A percentile compares a stretch with the other conserved stretches of the same genome.
Conservation (phyloP, 2,797 vertebrate genomes). For the Poecilia gillii region DNA sequence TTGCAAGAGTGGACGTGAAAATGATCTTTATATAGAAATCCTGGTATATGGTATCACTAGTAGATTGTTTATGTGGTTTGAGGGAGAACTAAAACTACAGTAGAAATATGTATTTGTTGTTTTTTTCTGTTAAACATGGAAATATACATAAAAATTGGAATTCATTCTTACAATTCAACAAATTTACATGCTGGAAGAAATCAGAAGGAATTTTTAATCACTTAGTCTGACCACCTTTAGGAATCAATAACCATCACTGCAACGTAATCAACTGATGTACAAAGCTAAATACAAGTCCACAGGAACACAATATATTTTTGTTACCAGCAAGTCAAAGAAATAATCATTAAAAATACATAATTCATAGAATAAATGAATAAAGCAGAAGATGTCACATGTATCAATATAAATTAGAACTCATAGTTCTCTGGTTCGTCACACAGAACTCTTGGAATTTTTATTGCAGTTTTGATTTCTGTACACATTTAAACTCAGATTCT, state of each 20-base stretch:
- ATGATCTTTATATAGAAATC: conserved; percentile 4
- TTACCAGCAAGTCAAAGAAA: neutral
- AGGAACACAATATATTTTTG: neutral
- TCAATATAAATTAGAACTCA: neutral
- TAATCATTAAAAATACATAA: neutral
- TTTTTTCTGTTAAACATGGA: neutral
- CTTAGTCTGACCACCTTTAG: neutral
- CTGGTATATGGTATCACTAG: neutral
- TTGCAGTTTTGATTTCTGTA: too few relatives aligned
- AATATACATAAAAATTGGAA: neutral
- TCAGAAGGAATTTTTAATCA: neutral
- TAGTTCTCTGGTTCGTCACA: neutral
- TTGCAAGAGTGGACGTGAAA: conserved; percentile 2
- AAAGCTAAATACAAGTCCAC: neutral
- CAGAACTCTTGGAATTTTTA: neutral
- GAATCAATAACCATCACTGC: neutral
- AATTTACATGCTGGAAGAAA: neutral
- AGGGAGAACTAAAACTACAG: neutral
- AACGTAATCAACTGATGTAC: neutral
- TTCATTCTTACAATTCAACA: neutral
- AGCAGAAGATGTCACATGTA: neutral
- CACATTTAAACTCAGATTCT: too few relatives aligned
- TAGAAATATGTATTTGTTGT: neutral
- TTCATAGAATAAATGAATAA: neutral
- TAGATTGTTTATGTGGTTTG: neutral